Evolutionary conservation across 2,888 invertebrate species (phyloP), one percentile per base, ranked within the genome.

Genomic region (Acrobasis repandana): DNA sequence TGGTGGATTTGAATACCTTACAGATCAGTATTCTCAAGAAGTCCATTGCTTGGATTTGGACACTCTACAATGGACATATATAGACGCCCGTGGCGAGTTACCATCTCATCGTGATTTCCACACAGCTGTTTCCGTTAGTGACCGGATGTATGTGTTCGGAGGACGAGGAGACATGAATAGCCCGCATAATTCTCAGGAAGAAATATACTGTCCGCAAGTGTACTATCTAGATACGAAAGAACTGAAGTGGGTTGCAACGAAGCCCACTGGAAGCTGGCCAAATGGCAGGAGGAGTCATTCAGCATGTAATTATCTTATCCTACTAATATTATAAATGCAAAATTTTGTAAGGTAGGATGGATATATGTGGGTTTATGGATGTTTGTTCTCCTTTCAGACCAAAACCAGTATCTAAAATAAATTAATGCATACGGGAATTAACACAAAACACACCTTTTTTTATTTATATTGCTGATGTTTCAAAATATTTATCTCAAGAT

Each of bases 1-100:
- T 91, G 98, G 97, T 34, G 98, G 98, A 0, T 98, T 96, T 87
- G 97, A 98, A 79, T 97, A 98, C 80, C 94, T 95, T 60, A 94
- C 95, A 48, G 95, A 96, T 77, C 93, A 95, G 65, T 97, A 97
- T 85, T 96, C 96, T 8, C 95, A 95, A 76, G 96, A 96, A 73
- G 95, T 97, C 0, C 96, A 95, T 80, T 94, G 94, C 58, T 89
- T 97, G 56, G 93, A 97, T 86, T 93, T 98, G 64, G 93, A 94
- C 54, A 96, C 94, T 14, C 93, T 95, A 91, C 90, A 93, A 47
- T 98, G 97, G 97, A 92, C 86, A 6, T 95, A 93, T 69, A 81
- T 96, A 59, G 83, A 93, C 67, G 93, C 94, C 4, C 86, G 84
- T 59, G 97, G 96, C 33, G 88, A 84, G 38, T 93, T 94, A 43